These are phyloP conservation scores for Amorpha juglandis DNA, from an alignment of 2,888 invertebrate genomes.

Conservation along the genomic window DNA sequence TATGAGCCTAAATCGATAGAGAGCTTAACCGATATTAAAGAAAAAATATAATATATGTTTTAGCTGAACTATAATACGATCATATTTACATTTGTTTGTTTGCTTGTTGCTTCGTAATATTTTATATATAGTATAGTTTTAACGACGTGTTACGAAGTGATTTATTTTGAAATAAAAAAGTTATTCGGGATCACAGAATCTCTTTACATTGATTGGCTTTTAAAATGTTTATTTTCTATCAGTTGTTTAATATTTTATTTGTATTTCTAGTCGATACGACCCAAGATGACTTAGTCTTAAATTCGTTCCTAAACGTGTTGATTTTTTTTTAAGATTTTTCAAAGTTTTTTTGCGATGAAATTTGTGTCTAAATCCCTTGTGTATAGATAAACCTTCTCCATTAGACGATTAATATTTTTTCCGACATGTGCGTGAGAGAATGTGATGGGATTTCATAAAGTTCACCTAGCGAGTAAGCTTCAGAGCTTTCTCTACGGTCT, in stretches of 20 bases:
- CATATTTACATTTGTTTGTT: slow-evolving; percentile 81
- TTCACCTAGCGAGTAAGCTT: slow-evolving; percentile 52
- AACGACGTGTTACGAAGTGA: slow-evolving; percentile 59
- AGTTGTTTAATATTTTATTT: slow-evolving; percentile 55
- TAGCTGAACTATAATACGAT: slow-evolving; percentile 60
- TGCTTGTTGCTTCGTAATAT: slow-evolving; percentile 75
- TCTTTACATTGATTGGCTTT: slow-evolving; percentile 61
- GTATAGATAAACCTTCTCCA: slow-evolving; percentile 63
- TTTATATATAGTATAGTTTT: slow-evolving; percentile 70
- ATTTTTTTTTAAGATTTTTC: slow-evolving; percentile 51
- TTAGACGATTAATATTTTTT: slow-evolving; percentile 60
- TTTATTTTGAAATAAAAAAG: slow-evolving; percentile 51
- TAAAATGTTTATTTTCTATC: slow-evolving; percentile 50
- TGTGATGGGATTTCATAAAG: slow-evolving; percentile 66
- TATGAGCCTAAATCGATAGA: slow-evolving; percentile 80
- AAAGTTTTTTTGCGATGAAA: slow-evolving; percentile 45
- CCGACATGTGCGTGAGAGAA: slow-evolving; percentile 59
- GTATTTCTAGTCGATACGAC: slow-evolving; percentile 78
- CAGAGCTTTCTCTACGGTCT: slow-evolving; percentile 37
- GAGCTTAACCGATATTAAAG: slow-evolving; percentile 80
- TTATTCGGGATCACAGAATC: slow-evolving; percentile 48
- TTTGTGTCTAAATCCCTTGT: slow-evolving; percentile 54
- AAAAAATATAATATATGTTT: slow-evolving; percentile 80
- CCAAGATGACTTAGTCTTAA: slow-evolving; percentile 71
- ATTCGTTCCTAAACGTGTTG: slow-evolving; percentile 72